Evolutionary conservation across 2,797 vertebrate genomes (phyloP), one percentile per base, ranked within the genome.

Genomic region (Enteromius unitaeniatus): DNA sequence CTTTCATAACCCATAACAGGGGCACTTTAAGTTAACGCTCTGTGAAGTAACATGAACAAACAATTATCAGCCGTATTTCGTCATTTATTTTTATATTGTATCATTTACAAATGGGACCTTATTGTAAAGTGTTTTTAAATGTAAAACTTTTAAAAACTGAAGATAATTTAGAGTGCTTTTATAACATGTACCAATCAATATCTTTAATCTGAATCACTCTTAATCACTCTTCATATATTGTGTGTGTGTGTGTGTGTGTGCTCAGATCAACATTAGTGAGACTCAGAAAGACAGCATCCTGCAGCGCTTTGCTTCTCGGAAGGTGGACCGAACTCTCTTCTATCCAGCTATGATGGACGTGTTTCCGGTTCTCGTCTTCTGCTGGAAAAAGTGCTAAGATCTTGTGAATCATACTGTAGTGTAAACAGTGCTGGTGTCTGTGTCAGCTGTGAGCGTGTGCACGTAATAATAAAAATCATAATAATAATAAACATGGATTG

Each of bases 371-470:
- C 78, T 84, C 37, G 45, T 84, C 58, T 81, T 78, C 80, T 86
- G 86, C 72, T 87, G 88, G 85, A 89, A 83, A 73, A 87, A 81
- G 85, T 87, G 53, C 76, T 21, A 26, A 26, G 15, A n/a, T 4
- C 1, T 47, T 58, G 4, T 60, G 3, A 31, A 15, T 28, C 73
- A 58, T 3, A 72, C 42, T 47, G 68, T 70, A 9, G 6, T 70
- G 42, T 72, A 55, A 37, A 67, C 15, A 70, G 40, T 69, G 21
- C 67, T 42, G 67, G 31, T 68, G 65, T 40, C 4, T 11, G 14
- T 13, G 9, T 68, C 34, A 68, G 65, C 2, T 21, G 65, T 13
- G 40, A 40, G 1, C 42, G 2, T 45, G 10, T 45, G 42, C n/a
- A 14, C 26, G 6, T 23, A 26, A 62, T 26, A 13, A 26, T 26